Percentiles rank a stretch among this genome's conserved stretches.
These are phyloP conservation scores for Eurois occulta DNA, from an alignment of 2,888 invertebrate species.

Conservation along the genomic window DNA sequence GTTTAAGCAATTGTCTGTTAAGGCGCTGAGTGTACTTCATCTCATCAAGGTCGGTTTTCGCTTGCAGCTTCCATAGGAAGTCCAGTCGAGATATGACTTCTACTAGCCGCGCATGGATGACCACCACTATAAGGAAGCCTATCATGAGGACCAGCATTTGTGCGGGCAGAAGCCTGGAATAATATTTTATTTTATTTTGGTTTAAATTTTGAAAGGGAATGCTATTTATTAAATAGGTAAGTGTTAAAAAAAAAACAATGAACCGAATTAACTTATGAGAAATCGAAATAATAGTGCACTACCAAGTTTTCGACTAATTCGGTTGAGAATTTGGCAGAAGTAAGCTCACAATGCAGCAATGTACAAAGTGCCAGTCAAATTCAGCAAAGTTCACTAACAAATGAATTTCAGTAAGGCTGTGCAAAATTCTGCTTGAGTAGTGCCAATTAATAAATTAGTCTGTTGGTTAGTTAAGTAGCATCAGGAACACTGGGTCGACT, in stretches of 20 bases:
- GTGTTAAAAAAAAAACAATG: background rate
- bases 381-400: too few species aligned
- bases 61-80: conserved; percentile 99
- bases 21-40: conserved; percentile 98
- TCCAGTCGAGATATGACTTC: conserved; percentile 98
- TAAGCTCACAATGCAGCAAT: background rate
- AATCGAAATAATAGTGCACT: background rate
- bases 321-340: background rate
- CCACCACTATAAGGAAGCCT: conserved; percentile 96
- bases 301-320: background rate
- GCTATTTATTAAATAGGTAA: background rate
- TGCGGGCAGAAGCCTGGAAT: conserved; percentile 91
- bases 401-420: background rate
- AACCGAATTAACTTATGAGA: background rate
- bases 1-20: conserved; percentile 96
- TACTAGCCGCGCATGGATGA: conserved; percentile 96
- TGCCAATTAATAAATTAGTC: too few species aligned
- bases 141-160: conserved; percentile 95
- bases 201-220: background rate
- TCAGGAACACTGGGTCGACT: too few species aligned
- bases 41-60: conserved; percentile 97
- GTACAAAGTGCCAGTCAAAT: background rate
- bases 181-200: background rate
- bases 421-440: background rate
- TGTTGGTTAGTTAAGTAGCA: too few species aligned